Conservation (phyloP, 2,113 vertebrate genomes). For the Prinia subflava region DNA sequence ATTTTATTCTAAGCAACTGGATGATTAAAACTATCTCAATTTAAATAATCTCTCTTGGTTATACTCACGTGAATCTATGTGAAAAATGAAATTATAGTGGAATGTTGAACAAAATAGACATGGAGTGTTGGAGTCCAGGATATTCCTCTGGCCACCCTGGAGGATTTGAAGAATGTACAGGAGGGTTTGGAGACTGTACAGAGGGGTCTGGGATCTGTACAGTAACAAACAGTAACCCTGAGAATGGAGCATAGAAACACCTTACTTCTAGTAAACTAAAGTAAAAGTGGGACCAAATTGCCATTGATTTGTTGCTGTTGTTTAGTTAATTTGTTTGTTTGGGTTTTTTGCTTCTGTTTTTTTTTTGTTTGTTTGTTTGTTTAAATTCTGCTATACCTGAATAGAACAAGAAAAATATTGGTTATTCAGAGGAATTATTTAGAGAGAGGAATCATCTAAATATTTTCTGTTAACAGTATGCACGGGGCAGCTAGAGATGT, state of each 20-base stretch:
- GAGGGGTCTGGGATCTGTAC: too few species aligned
- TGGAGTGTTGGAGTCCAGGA: too few species aligned
- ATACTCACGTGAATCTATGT: not conserved
- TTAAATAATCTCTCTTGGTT: not conserved
- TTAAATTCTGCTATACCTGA: not conserved
- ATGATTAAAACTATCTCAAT: not conserved
- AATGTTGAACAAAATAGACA: not conserved
- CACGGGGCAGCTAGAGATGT: not conserved
- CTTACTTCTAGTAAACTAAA: not conserved
- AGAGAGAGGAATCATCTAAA: not conserved
- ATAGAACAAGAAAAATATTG: not conserved
- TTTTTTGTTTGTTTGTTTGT: not conserved
- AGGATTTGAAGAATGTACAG: too few species aligned
- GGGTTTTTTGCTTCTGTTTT: not conserved
- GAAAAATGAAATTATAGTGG: not conserved
- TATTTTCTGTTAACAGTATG: conserved; percentile 14
- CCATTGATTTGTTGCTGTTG: not conserved
- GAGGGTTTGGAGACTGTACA: too few species aligned
- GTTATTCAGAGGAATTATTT: not conserved
- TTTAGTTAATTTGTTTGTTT: too few species aligned
- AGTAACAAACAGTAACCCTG: too few species aligned
- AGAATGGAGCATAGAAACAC: not conserved
- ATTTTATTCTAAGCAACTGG: not conserved
- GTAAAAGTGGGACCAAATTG: not conserved
- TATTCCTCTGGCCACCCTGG: too few species aligned